Conservation (phyloP, 2,113 vertebrate species). For the Orycteropus afer region DNA sequence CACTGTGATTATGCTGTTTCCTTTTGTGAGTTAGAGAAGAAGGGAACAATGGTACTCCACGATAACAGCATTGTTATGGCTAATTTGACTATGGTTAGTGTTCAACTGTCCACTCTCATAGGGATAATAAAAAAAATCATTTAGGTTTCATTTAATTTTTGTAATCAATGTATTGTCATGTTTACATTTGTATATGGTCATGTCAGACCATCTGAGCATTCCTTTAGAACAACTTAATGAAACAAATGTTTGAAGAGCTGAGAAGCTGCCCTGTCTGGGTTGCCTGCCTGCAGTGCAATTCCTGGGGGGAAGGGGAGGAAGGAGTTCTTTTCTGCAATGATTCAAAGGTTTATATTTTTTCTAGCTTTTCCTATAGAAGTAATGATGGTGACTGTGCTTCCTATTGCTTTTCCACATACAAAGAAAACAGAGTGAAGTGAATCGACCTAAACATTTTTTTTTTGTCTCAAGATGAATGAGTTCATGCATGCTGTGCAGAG, state of each 20-base stretch:
- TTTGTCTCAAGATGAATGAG: background rate
- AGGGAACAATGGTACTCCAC: rapidly evolving
- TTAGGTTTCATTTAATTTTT: background rate
- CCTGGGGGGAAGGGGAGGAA: background rate
- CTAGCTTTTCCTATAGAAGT: background rate
- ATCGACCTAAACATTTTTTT: background rate
- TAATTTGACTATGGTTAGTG: background rate
- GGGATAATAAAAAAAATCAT: background rate
- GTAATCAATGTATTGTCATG: background rate
- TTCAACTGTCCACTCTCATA: background rate
- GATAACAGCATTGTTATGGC: rapidly evolving
- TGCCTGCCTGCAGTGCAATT: background rate
- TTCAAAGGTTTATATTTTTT: background rate
- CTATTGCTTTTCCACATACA: background rate
- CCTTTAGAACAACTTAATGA: background rate
- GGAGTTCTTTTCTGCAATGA: background rate
- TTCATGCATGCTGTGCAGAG: background rate
- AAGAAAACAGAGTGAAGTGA: conserved; percentile 26
- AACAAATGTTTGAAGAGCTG: background rate
- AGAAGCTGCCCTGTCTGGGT: background rate
- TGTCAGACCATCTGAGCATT: background rate
- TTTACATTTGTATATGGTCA: background rate
- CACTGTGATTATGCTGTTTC: background rate
- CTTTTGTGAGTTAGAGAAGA: background rate
- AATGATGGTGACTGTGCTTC: background rate